Conservation (phyloP, 2,797 vertebrate species). For the Helarctos malayanus region DNA sequence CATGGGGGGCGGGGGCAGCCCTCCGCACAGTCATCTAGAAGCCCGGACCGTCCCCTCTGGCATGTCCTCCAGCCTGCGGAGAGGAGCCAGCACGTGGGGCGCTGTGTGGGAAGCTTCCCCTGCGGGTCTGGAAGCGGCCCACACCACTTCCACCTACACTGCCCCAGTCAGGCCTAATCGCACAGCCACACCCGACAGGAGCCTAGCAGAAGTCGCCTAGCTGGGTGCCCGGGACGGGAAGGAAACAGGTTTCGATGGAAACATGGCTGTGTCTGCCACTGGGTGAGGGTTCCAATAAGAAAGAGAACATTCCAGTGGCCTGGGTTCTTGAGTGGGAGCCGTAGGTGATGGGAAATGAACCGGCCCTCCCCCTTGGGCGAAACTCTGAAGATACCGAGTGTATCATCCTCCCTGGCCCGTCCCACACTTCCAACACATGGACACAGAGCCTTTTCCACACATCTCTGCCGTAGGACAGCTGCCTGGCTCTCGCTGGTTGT, state of each 20-base stretch:
- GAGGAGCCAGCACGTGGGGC: fast-evolving
- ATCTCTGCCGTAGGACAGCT: neutral
- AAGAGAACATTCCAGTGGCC: neutral
- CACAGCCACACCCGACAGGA: neutral
- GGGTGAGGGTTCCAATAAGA: neutral
- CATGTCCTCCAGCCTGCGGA: neutral
- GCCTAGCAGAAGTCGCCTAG: neutral
- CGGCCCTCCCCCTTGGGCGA: neutral
- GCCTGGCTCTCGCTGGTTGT: neutral
- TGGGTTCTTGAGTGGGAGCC: neutral
- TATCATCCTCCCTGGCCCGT: neutral
- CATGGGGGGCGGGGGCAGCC: neutral
- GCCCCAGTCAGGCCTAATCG: neutral
- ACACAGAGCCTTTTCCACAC: neutral
- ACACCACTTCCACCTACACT: neutral
- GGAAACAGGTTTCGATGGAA: neutral
- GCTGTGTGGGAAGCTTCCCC: neutral
- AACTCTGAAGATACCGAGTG: neutral
- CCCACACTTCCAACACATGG: neutral
- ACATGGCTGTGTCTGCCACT: neutral
- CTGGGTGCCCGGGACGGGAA: neutral
- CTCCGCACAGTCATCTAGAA: neutral
- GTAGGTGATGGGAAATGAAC: neutral
- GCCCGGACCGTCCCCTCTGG: neutral
- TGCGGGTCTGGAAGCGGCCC: neutral